phyloP scores from a whole-genome alignment of 2,888 invertebrate genomes.

The Scaeva pyrastri region DNA sequence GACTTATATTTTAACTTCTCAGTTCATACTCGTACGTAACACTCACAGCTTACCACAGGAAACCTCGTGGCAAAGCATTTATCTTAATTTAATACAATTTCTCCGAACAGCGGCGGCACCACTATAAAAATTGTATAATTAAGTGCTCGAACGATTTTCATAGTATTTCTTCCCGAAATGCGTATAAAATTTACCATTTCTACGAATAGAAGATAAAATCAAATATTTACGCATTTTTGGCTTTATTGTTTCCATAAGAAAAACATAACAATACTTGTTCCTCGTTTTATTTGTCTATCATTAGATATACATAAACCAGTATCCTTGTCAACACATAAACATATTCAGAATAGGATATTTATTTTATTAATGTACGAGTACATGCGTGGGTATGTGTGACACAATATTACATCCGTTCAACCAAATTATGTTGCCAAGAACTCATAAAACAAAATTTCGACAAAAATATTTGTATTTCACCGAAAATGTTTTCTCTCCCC shows the following conservation, averaged over 20 bases:
- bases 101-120: too few species aligned
- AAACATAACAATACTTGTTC: not conserved
- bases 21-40: too few species aligned
- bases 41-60: too few species aligned
- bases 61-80: too few species aligned
- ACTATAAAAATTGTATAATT: not conserved
- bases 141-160: not conserved
- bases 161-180: not conserved
- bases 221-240: constrained; percentile 2
- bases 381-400: too few species aligned
- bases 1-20: too few species aligned
- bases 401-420: not conserved
- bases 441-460: not conserved
- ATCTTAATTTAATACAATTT: too few species aligned
- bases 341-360: not conserved
- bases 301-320: not conserved
- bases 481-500: not conserved
- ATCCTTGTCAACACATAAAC: not conserved
- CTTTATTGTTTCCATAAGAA: not conserved
- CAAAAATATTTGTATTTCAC: constrained; percentile 15
- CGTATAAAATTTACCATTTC: not conserved
- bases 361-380: too few species aligned
- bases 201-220: not conserved
- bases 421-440: constrained; percentile 3
- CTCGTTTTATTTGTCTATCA: not conserved